Conservation (phyloP, 2,113 vertebrate genomes). For the Tinamus guttatus region DNA sequence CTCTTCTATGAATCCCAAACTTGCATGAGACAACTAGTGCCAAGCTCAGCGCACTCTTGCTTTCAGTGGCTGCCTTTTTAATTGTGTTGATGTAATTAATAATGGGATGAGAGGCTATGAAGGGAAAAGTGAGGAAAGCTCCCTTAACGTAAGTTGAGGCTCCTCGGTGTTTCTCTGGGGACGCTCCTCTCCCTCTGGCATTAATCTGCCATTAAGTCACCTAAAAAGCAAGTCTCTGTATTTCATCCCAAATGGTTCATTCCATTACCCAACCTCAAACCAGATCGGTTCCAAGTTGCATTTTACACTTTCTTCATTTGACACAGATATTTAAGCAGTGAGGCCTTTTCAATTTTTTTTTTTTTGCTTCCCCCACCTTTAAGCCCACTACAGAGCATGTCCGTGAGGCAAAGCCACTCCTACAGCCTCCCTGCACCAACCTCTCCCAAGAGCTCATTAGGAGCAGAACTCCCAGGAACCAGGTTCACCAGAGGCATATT, state of each 20-base stretch:
- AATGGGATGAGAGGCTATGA: neutral
- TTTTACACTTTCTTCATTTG: neutral
- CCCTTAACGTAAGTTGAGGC: neutral
- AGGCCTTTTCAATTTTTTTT: fast-evolving
- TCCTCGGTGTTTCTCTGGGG: neutral
- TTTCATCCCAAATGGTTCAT: neutral
- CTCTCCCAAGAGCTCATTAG: neutral
- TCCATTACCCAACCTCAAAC: neutral
- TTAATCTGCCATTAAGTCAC: neutral
- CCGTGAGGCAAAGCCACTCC: neutral
- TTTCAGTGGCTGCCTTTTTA: conserved; percentile 9
- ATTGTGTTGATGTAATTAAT: neutral
- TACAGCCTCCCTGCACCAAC: neutral
- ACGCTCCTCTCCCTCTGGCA: neutral
- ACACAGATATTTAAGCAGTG: neutral
- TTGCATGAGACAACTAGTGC: neutral
- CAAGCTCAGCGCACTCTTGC: conserved; percentile 31
- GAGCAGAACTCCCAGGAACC: neutral
- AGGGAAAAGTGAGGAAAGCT: neutral
- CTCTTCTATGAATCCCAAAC: conserved; percentile 32
- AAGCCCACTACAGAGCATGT: neutral
- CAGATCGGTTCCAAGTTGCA: neutral
- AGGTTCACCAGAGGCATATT: neutral
- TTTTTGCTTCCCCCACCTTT: neutral
- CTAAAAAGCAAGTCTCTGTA: neutral